Percentiles rank a stretch among this genome's conserved stretches.
These are phyloP conservation scores for Daboia siamensis DNA, from an alignment of 2,113 vertebrate genomes.

Conservation along the genomic window DNA sequence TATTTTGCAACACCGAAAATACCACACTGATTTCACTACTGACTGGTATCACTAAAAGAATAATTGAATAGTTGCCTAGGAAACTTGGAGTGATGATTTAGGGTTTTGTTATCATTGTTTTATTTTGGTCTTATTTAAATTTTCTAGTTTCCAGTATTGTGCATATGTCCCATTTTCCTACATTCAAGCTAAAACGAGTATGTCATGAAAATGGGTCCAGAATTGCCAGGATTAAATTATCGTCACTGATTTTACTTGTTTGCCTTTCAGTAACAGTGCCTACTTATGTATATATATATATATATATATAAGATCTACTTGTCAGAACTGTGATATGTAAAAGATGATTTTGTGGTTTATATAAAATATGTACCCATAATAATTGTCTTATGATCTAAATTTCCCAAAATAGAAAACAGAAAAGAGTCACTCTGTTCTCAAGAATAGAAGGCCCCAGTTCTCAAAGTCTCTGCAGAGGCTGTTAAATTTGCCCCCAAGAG, in stretches of 20 bases:
- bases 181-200: conserved; percentile 56
- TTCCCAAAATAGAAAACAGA: neutral
- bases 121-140: conserved; percentile 72
- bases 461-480: neutral
- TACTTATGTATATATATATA: conserved; percentile 50
- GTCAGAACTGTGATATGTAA: conserved; percentile 50
- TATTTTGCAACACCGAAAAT: conserved; percentile 54
- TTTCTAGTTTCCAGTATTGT: conserved; percentile 76
- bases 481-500: neutral
- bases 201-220: conserved; percentile 54
- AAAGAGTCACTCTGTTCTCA: neutral
- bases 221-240: conserved; percentile 51
- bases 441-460: conserved; percentile 5
- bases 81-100: conserved; percentile 43
- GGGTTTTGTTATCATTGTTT: neutral
- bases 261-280: conserved; percentile 63
- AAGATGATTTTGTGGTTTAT: conserved; percentile 59
- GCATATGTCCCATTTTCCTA: conserved; percentile 51
- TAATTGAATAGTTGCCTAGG: conserved; percentile 60
- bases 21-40: conserved; percentile 50
- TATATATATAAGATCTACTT: conserved; percentile 35
- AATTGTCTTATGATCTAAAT: conserved; percentile 40
- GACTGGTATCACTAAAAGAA: conserved; percentile 61
- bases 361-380: conserved; percentile 56
- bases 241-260: conserved; percentile 55